Evolutionary conservation across 1,140 invertebrate species (phyloP), one percentile per base, ranked within the genome.

Genomic region (Alviniconcha marisindica): DNA sequence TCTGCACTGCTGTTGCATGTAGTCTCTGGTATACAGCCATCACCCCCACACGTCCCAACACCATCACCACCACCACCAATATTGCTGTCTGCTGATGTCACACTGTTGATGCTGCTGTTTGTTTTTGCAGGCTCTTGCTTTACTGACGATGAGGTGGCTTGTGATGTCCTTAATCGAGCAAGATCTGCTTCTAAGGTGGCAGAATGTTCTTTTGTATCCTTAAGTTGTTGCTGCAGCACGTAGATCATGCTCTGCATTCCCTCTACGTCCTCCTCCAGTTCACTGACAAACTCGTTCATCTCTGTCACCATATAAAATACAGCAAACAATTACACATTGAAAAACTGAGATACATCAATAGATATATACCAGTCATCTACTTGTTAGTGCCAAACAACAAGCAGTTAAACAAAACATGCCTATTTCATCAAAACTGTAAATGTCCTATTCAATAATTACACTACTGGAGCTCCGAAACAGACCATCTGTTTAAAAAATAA

Each of bases 181-280:
- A 91, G 91, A 71, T 92, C 90, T 60, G 88, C 87, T 84, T 91
- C 88, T 21, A 91, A 78, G 38, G 86, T 76, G 33, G 84, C 81
- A 33, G 91, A 84, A 76, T 90, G 88, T 76, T 93, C 92, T 66
- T 90, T 90, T 24, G 91, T 83, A 66, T 93, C 92, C 73, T 91
- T 91, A 4, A 99, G 92, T 92, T 99, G 97, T 91, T 98, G 97
- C 91, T 99, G 98, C 77, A 99, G 94, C 93, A 97, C 97, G 91
- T 97, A 96, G 88, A 99, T 98, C 81, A 98, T 99, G 90, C 97
- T 97, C 93, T 99, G 98, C 97, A 99, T 98, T 7, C 98, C 98
- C 93, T 99, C 98, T 21, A 99, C 97, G 93, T 99, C 98, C 93
- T 99, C 98, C 89, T 99, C 98, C 76, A 99, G 93, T 91, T 99